Evolutionary conservation across 1,140 invertebrate species (phyloP), one percentile per base, ranked within the genome.

Genomic region (Psilanteris sp.): DNA sequence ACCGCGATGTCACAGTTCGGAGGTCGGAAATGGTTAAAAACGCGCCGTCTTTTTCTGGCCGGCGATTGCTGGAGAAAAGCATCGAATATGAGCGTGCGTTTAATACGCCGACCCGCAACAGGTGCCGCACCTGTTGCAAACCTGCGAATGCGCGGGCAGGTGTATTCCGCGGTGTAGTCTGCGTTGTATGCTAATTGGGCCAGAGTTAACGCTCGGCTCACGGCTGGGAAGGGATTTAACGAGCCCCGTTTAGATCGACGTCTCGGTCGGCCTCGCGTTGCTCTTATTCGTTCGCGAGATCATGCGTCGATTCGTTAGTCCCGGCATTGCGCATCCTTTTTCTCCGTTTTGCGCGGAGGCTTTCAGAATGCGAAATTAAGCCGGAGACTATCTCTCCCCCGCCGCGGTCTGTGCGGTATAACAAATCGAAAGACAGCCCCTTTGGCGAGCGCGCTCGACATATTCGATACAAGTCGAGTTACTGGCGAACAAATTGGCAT

Each of bases 171-270:
- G 79, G 79, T 79, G 81, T 83, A 82, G 81, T 75, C 80, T 70
- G 52, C 39, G 32, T 70, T 79, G 83, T 86, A 87, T 86, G 86
- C 86, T 87, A 87, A 87, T 87, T 87, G 85, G 85, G 80, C 81
- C 82, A 83, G 73, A 83, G 83, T 84, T 85, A 83, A 79, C 82
- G 79, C 79, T 82, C 70, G 66, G 50, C 37, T 77, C 74, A 79
- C 78, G 61, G 73, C 59, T 71, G 32, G 76, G 73, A 80, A 75
- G 73, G 78, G 83, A 85, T 84, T 84, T 86, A 86, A 86, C 82
- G 83, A 87, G 83, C 78, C 70, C 52, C 37, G 57, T 50, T 71
- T 50, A 55, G 43, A 71, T 71, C 54, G 74, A 80, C 72, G 34
- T 78, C 57, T 59, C 29, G 48, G 64, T 39, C 61, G 15, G 50